These are phyloP conservation scores for Lamprotornis superbus DNA, from an alignment of 2,113 vertebrate genomes.

Conservation along the genomic window DNA sequence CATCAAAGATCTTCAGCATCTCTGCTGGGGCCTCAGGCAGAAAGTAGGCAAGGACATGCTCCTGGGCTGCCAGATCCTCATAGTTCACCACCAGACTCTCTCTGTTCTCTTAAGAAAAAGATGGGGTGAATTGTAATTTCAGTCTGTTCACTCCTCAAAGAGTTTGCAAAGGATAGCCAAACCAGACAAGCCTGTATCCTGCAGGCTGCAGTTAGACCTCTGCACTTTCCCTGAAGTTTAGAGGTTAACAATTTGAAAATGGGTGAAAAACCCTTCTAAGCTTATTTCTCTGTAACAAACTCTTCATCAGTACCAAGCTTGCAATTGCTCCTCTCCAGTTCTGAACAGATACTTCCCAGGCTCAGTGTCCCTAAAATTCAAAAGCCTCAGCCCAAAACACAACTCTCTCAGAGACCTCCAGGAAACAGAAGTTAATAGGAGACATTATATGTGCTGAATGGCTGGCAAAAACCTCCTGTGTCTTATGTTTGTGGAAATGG, in stretches of 20 bases:
- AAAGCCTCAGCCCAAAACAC: neutral
- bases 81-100: conserved; percentile 97
- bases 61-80: conserved; percentile 91
- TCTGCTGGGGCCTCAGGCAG: conserved; percentile 93
- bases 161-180: neutral
- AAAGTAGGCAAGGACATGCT: conserved; percentile 96
- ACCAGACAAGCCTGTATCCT: neutral
- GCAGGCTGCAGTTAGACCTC: neutral
- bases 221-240: neutral
- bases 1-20: conserved; percentile 96
- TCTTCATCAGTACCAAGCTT: neutral
- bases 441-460: neutral
- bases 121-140: neutral
- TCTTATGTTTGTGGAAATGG: neutral
- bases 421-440: neutral
- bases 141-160: neutral
- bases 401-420: neutral
- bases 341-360: neutral
- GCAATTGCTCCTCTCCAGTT: neutral
- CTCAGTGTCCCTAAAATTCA: neutral
- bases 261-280: neutral
- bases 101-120: conserved; percentile 83
- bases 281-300: neutral
- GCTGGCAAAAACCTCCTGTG: neutral
- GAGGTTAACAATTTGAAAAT: neutral